These are phyloP conservation scores for Pseudonaja textilis DNA, from an alignment of 2,113 vertebrate species.

Conservation along the genomic window DNA sequence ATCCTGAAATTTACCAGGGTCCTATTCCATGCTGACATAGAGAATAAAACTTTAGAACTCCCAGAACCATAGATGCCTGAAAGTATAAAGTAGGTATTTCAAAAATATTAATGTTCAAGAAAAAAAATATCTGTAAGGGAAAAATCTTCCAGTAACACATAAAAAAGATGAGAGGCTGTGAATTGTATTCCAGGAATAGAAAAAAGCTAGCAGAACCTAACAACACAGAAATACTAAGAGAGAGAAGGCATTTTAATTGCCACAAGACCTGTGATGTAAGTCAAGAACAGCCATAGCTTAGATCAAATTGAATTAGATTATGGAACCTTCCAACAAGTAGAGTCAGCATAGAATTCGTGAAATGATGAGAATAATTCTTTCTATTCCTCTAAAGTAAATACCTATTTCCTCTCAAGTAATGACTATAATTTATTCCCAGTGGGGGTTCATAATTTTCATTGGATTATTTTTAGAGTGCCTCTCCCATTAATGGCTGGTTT, in stretches of 20 bases:
- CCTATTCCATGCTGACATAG: neutral
- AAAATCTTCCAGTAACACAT: neutral
- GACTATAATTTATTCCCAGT: neutral
- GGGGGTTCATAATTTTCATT: neutral
- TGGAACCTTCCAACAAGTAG: neutral
- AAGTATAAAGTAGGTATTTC: neutral
- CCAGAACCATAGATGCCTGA: neutral
- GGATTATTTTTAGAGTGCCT: neutral
- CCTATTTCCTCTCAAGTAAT: neutral
- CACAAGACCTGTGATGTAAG: neutral
- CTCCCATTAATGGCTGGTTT: neutral
- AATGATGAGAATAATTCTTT: neutral
- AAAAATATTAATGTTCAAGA: neutral
- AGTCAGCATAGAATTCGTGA: neutral
- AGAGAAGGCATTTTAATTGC: neutral
- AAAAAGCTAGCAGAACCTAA: neutral
- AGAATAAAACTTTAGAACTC: neutral
- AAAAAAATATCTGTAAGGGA: neutral
- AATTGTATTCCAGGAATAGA: neutral
- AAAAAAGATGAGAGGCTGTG: neutral
- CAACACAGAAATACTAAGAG: neutral
- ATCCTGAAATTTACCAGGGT: neutral
- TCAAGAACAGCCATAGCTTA: neutral
- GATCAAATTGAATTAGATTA: neutral
- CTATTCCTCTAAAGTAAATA: neutral